Conservation (phyloP, 2,888 invertebrate species). For the Parascotia fuliginaria region DNA sequence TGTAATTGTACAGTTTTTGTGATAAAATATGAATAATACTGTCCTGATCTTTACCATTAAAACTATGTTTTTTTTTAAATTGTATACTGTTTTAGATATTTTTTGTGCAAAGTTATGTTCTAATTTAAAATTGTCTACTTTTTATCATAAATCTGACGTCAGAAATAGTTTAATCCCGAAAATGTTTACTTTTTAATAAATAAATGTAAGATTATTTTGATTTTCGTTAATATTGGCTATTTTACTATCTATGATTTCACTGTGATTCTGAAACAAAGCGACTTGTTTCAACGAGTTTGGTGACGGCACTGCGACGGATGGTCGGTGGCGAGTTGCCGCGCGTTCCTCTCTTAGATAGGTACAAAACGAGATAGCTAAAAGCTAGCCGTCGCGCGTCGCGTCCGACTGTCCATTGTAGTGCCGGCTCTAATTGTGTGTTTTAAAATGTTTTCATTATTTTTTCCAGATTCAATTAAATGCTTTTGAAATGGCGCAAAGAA, state of each 20-base stretch:
- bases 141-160: constrained; percentile 3
- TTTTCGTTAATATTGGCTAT: background rate
- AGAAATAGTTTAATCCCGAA: constrained; percentile 3
- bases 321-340: background rate
- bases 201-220: background rate
- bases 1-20: constrained; percentile 5
- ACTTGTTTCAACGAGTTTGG: background rate
- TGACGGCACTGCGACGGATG: background rate
- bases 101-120: background rate
- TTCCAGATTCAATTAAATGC: background rate
- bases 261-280: background rate
- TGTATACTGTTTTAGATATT: constrained; percentile 1
- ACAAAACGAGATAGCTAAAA: background rate
- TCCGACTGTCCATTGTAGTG: background rate
- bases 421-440: background rate
- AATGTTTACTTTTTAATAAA: constrained; percentile 3
- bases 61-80: background rate
- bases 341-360: background rate
- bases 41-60: constrained; percentile 1
- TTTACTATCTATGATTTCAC: background rate
- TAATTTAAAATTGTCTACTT: constrained; percentile 4
- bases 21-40: constrained; percentile 5
- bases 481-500: background rate
- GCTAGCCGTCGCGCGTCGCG: background rate
- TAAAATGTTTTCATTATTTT: background rate